Evolutionary conservation across 2,797 vertebrate species (phyloP).

Genomic region (Protonibea diacanthus): DNA sequence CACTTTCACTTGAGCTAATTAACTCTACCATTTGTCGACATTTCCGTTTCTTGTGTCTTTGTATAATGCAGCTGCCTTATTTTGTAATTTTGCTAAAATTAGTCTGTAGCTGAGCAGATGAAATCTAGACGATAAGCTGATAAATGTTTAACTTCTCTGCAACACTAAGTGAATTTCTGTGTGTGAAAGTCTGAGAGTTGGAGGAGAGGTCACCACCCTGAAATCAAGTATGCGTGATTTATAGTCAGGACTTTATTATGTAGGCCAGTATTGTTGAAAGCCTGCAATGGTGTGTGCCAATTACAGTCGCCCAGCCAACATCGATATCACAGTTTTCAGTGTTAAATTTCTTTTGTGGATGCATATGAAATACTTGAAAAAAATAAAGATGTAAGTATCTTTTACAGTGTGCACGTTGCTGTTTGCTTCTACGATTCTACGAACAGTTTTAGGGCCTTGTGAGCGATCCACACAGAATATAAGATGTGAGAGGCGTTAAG

Average conservation of each 20-base stretch:
- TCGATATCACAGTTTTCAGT: slow-evolving; percentile 66
- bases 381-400: slow-evolving; percentile 67
- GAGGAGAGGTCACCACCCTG: slow-evolving; percentile 19
- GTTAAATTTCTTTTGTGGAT: slow-evolving; percentile 74
- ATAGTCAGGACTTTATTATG: slow-evolving; percentile 21
- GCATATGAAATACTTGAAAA: slow-evolving; percentile 76
- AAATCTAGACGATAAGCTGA: slow-evolving; percentile 41
- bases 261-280: slow-evolving; percentile 47
- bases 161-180: slow-evolving; percentile 50
- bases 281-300: slow-evolving; percentile 40
- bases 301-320: slow-evolving; percentile 36
- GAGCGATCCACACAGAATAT: slow-evolving; percentile 1
- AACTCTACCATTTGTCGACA: slow-evolving; percentile 16
- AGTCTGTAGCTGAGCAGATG: slow-evolving; percentile 45
- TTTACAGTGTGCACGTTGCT: background rate
- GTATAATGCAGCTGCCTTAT: slow-evolving; percentile 57
- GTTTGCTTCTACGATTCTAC: background rate
- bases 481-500: background rate
- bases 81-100: slow-evolving; percentile 54
- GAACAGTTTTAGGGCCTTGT: background rate
- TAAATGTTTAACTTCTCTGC: slow-evolving; percentile 40
- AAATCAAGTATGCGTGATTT: slow-evolving; percentile 20
- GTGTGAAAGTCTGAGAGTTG: slow-evolving; percentile 45
- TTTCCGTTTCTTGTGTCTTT: slow-evolving; percentile 51
- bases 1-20: slow-evolving; percentile 14